Evolutionary conservation across 1,140 invertebrate genomes (phyloP), one percentile per base, ranked within the genome.

Genomic region (Drosophila subobscura): DNA sequence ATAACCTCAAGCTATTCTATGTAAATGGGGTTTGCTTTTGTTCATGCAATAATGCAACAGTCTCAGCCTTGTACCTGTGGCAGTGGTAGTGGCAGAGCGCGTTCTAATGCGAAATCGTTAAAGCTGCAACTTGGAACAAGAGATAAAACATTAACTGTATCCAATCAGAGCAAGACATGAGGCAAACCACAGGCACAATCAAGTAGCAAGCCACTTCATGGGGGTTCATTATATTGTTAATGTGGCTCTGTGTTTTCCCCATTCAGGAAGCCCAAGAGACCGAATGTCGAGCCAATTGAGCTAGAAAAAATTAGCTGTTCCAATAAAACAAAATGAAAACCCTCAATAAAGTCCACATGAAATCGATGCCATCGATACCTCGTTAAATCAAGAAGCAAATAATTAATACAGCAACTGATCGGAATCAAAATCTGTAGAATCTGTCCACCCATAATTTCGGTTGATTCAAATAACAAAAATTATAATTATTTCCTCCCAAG

Each of bases 1-100:
- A 79, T 84, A 84, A 78, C 79, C 74, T 64, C 53, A 25, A 71
- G 74, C 57, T 83, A 79, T 83, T 83, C 75, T 75, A 79, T 84
- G 79, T 75, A 83, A 79, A 83, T 84, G 79, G 70, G 40, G 60
- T 75, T 78, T 81, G 71, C 57, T 74, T 37, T 74, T 77, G 55
- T 83, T 55, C 51, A 57, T 57, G 47, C 59, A 57, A 73, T 73
- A 80, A 81, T 64, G 53, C 45, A 3, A 52, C 16, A 29, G 37
- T 12, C 14, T n/a, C 25, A 16, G 49, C n/a, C 27, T n/a, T 25
- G 25, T 16, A 12, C 16, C 14, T 37, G 29, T 33, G 8, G 27
- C 27, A 27, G 5, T 27, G 27, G 27, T 1, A 27, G 27, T 27
- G 27, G 29, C 8, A 42, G 55, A 63, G 72, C 40, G 60, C 50